Evolutionary conservation across 1,140 invertebrate genomes (phyloP).

Genomic region (Gerris buenoi): DNA sequence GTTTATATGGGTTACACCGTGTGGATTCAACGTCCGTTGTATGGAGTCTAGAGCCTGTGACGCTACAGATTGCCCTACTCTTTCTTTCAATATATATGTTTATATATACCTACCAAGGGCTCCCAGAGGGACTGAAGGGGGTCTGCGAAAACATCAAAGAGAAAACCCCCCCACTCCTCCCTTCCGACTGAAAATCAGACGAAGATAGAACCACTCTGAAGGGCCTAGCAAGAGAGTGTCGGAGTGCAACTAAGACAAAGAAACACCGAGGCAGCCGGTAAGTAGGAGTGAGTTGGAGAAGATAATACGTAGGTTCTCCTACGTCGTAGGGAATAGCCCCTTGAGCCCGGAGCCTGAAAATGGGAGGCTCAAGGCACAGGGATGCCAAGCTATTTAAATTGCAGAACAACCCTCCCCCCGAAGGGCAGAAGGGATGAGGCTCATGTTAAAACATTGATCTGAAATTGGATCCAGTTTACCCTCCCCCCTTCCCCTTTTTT

Average conservation of each 20-base stretch:
- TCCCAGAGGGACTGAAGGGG: too few relatives aligned
- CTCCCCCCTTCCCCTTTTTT: constrained; percentile 8
- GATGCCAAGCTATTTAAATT: constrained; percentile 21
- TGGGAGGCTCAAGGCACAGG: too few relatives aligned
- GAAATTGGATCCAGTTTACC: constrained; percentile 22
- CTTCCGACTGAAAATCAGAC: too few relatives aligned
- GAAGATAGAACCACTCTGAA: too few relatives aligned
- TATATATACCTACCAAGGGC: too few relatives aligned
- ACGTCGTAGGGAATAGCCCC: neutral
- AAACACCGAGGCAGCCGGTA: neutral
- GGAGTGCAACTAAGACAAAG: neutral
- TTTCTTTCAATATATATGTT: too few relatives aligned
- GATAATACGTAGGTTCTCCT: neutral
- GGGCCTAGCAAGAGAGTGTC: neutral
- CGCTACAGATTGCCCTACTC: too few relatives aligned
- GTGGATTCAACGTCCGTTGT: too few relatives aligned
- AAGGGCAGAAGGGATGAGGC: constrained; percentile 4
- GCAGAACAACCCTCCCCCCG: constrained; percentile 19
- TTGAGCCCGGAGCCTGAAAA: neutral
- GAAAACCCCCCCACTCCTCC: constrained; percentile 3
- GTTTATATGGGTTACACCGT: too few relatives aligned
- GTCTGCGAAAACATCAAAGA: constrained; percentile 17
- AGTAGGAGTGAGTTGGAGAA: neutral
- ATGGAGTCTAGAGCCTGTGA: too few relatives aligned
- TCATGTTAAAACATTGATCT: constrained; percentile 25